phyloP scores from a whole-genome alignment of 1,140 invertebrate species.

The Harlomillsia oculata region DNA sequence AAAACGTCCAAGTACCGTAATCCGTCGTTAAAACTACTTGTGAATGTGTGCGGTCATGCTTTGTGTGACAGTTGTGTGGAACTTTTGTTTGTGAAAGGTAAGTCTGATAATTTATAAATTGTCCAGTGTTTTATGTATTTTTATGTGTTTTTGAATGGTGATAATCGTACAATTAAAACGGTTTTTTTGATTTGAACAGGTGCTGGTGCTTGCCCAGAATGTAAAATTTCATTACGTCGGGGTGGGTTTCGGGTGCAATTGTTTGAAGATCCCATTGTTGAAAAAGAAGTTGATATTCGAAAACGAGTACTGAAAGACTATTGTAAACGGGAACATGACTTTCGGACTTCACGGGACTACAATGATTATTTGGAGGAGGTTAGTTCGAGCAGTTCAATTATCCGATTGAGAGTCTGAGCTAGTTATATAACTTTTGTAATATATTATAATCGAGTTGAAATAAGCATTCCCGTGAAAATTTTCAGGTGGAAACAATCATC shows the following conservation, averaged over 20 bases:
- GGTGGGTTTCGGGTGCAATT: slow-evolving; percentile 87
- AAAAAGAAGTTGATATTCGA: slow-evolving; percentile 95
- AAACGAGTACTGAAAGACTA: slow-evolving; percentile 79
- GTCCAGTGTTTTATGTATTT: too few species aligned
- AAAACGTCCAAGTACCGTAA: slow-evolving; percentile 98
- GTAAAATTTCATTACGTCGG: slow-evolving; percentile 70
- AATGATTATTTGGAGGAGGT: slow-evolving; percentile 82
- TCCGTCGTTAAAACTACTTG: slow-evolving; percentile 91
- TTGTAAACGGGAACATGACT: slow-evolving; percentile 87
- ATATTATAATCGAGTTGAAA: too few species aligned
- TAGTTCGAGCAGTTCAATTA: neutral
- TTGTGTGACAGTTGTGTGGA: slow-evolving; percentile 96
- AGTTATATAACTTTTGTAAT: too few species aligned
- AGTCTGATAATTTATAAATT: too few species aligned
- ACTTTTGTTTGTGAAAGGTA: slow-evolving; percentile 85
- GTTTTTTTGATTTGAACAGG: slow-evolving; percentile 46
- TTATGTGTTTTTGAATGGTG: neutral
- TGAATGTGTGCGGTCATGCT: slow-evolving; percentile 95
- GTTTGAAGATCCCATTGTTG: slow-evolving; percentile 91
- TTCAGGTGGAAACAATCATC: slow-evolving; percentile 73
- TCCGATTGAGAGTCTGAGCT: too few species aligned
- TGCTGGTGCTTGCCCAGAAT: slow-evolving; percentile 85
- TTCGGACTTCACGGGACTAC: slow-evolving; percentile 65
- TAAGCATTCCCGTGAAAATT: too few species aligned
- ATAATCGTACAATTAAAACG: neutral